A percentile compares a stretch with the other conserved stretches of the same genome.
These are phyloP conservation scores for Belgica antarctica DNA, from an alignment of 2,888 invertebrate genomes.

Conservation along the genomic window DNA sequence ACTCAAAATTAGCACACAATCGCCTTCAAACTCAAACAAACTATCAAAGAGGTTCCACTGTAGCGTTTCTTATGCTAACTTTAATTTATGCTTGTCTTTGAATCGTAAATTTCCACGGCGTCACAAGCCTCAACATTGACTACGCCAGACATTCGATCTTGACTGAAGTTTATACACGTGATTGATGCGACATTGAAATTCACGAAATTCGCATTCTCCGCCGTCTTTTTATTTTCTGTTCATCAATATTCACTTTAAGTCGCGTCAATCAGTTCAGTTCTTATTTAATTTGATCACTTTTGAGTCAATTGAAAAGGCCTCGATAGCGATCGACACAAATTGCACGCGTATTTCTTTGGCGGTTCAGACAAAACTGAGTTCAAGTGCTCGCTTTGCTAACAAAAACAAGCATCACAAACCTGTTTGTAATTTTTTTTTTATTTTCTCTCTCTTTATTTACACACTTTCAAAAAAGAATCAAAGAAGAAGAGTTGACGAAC, in stretches of 20 bases:
- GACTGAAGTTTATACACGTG: conserved; percentile 2
- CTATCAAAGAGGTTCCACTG: too few species aligned
- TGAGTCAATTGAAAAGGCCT: too few species aligned
- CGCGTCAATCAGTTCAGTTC: too few species aligned
- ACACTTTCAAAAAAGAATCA: conserved; percentile 2
- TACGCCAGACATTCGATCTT: conserved; percentile 2
- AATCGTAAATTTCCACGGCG: too few species aligned
- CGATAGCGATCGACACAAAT: not conserved
- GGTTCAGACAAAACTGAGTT: conserved; percentile 3
- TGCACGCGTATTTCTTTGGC: conserved; percentile 13
- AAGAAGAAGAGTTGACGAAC: not conserved
- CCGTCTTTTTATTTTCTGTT: not conserved
- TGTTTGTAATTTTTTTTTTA: not conserved
- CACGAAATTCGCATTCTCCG: not conserved
- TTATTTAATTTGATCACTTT: too few species aligned
- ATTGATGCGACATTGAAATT: not conserved
- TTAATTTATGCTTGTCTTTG: too few species aligned
- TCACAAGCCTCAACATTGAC: not conserved
- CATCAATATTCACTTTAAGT: too few species aligned
- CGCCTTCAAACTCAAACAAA: too few species aligned
- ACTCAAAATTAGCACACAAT: too few species aligned
- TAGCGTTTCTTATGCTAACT: too few species aligned
- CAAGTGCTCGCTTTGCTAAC: not conserved
- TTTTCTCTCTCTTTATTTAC: conserved; percentile 13
- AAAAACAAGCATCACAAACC: not conserved